Conservation (phyloP, 2,113 vertebrate species). For the Orcinus orca region DNA sequence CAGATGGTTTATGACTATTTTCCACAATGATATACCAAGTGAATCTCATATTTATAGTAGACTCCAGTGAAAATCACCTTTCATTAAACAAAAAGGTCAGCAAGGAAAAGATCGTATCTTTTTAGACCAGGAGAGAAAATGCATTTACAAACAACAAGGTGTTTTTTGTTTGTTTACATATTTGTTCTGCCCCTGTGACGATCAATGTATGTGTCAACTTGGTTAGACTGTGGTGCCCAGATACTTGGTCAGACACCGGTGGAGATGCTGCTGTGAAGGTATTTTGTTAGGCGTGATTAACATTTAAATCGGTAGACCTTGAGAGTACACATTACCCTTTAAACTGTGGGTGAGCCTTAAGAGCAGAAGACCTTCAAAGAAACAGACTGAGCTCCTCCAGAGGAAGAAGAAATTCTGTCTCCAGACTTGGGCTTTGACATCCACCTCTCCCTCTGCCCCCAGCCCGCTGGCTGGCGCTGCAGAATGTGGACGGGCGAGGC, state of each 20-base stretch:
- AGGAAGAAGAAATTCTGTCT: background rate
- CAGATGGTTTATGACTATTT: background rate
- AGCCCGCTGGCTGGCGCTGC: background rate
- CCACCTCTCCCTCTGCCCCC: background rate
- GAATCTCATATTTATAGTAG: background rate
- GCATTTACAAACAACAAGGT: background rate
- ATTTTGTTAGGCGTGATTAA: background rate
- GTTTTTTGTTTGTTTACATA: too few species aligned
- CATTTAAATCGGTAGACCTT: background rate
- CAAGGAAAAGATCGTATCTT: too few species aligned
- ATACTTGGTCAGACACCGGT: background rate
- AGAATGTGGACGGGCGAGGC: too few species aligned
- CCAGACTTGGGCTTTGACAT: fast-evolving
- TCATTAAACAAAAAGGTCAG: background rate
- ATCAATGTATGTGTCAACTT: too few species aligned
- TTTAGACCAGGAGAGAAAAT: background rate
- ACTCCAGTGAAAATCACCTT: background rate
- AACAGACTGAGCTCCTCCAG: too few species aligned
- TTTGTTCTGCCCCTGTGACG: fast-evolving
- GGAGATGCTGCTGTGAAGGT: background rate
- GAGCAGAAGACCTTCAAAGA: background rate
- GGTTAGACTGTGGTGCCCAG: background rate
- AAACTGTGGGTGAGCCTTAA: background rate
- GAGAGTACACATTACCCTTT: background rate
- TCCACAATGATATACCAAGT: too few species aligned